Percentiles rank a stretch among this genome's conserved stretches.
Conservation (phyloP, 2,113 vertebrate genomes). For the Gymnocephalus cernua region DNA sequence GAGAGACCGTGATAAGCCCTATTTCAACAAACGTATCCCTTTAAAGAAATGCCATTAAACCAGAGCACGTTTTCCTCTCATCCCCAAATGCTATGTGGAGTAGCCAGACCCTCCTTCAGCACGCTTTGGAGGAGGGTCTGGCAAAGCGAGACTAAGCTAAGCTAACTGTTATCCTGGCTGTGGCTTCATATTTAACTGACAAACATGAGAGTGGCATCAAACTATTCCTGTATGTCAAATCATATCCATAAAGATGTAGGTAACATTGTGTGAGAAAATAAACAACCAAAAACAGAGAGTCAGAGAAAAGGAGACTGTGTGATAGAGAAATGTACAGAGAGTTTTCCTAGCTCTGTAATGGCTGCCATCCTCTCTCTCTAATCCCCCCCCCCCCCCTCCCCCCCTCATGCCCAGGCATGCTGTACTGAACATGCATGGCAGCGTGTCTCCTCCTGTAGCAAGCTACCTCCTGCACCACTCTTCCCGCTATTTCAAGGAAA, state of each 20-base stretch:
- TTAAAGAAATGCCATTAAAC: too few relatives aligned
- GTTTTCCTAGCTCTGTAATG: slow-evolving; percentile 68
- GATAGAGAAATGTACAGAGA: slow-evolving; percentile 36
- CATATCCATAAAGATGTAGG: background rate
- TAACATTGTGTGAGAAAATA: background rate
- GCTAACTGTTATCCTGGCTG: too few relatives aligned
- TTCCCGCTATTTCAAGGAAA: slow-evolving; percentile 84
- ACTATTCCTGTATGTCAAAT: slow-evolving; percentile 3
- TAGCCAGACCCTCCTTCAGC: too few relatives aligned
- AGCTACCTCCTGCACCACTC: slow-evolving; percentile 75
- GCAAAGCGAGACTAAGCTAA: too few relatives aligned
- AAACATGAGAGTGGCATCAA: background rate
- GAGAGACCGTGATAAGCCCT: too few relatives aligned
- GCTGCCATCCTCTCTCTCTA: slow-evolving; percentile 52
- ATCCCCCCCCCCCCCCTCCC: slow-evolving; percentile 25
- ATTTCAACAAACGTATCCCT: too few relatives aligned
- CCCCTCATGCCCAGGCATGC: slow-evolving; percentile 56
- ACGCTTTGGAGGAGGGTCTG: too few relatives aligned
- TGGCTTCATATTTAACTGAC: background rate
- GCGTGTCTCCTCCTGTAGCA: slow-evolving; percentile 65
- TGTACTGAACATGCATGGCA: slow-evolving; percentile 70
- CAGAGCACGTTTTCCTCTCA: too few relatives aligned
- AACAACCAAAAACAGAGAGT: background rate
- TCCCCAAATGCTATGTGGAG: too few relatives aligned
- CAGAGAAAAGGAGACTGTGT: background rate